Conservation (phyloP, 2,113 vertebrate genomes). For the Alethe castanea region DNA sequence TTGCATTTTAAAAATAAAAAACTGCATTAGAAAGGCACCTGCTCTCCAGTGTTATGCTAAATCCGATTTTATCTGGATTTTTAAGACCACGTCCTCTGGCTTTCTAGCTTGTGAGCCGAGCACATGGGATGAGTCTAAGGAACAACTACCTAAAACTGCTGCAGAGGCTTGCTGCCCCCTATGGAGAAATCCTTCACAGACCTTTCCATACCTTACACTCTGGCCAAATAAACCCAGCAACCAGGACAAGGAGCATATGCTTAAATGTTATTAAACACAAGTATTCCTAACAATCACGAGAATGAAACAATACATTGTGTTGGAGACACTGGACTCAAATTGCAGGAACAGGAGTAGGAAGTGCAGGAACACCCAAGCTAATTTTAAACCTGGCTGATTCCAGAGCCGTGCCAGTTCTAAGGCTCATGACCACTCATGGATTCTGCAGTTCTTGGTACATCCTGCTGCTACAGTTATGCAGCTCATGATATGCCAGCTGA, state of each 20-base stretch:
- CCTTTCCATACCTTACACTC: neutral
- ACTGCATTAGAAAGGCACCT: neutral
- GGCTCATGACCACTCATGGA: neutral
- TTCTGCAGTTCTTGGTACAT: neutral
- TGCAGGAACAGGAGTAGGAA: neutral
- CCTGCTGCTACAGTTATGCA: neutral
- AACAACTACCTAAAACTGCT: neutral
- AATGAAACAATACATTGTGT: neutral
- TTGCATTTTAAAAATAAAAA: neutral
- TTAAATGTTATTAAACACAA: neutral
- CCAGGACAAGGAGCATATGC: neutral
- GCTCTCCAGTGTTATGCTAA: neutral
- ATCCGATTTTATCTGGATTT: neutral
- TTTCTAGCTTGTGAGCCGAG: neutral
- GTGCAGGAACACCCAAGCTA: neutral
- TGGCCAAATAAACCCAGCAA: neutral
- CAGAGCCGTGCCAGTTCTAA: neutral
- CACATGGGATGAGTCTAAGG: neutral
- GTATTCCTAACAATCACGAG: neutral
- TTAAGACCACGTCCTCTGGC: neutral
- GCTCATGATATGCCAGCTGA: neutral
- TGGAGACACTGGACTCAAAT: neutral
- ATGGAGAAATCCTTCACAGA: neutral
- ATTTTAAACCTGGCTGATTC: neutral
- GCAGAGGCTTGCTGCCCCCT: constrained; percentile 52